Percentiles rank a stretch among this genome's conserved stretches.
phyloP scores from a whole-genome alignment of 2,888 invertebrate genomes.

The Meta bourneti region DNA sequence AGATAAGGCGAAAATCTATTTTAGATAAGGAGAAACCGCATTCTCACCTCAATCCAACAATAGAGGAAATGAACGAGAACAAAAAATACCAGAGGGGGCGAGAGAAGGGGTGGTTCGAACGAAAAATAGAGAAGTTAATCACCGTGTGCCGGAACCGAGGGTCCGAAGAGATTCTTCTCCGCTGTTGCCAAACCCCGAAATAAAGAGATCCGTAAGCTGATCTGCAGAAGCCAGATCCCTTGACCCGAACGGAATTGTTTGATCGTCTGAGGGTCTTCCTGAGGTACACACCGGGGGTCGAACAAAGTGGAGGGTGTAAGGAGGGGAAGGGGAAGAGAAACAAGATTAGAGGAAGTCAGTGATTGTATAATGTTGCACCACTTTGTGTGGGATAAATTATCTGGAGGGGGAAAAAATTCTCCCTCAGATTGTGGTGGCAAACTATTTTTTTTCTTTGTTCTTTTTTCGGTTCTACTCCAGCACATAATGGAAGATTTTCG shows the following conservation, averaged over 20 bases:
- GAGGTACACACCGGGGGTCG: not conserved
- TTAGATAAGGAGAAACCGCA: not conserved
- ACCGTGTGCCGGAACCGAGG: not conserved
- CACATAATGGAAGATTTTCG: not conserved
- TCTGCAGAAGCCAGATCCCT: not conserved
- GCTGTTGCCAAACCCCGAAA: not conserved
- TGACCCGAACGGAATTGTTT: not conserved
- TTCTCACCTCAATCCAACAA: not conserved
- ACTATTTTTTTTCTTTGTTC: not conserved
- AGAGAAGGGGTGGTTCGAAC: not conserved
- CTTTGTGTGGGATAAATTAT: not conserved
- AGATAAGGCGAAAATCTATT: not conserved
- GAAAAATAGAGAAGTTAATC: not conserved
- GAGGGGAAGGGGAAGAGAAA: not conserved
- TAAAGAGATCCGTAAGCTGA: not conserved
- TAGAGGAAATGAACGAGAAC: not conserved
- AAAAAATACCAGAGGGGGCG: not conserved
- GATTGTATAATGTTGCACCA: not conserved
- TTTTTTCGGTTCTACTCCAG: not conserved
- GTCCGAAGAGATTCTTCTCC: not conserved
- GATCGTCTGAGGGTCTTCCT: not conserved
- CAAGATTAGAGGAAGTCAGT: conserved; percentile 1
- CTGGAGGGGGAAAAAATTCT: not conserved
- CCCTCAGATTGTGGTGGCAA: not conserved
- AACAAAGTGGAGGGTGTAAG: not conserved